Evolutionary conservation across 2,888 invertebrate genomes (phyloP).

Genomic region (Serripes groenlandicus): DNA sequence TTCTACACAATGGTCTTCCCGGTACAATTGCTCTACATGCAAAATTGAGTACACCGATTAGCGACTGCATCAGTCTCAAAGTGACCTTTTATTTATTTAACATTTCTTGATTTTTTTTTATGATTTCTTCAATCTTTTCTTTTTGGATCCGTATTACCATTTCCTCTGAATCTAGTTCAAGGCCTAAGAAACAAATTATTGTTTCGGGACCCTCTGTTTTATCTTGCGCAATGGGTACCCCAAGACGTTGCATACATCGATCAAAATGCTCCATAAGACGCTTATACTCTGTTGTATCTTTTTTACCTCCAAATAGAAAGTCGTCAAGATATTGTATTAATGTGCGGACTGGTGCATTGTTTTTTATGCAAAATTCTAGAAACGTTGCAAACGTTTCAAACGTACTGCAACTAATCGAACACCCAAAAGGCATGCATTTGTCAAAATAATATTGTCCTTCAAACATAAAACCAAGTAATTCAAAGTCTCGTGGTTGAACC

Average conservation of each 20-base stretch:
- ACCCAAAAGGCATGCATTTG: constrained; percentile 51
- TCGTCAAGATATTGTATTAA: constrained; percentile 42
- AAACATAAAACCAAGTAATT: constrained; percentile 48
- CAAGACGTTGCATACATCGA: background rate
- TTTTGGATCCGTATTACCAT: constrained; percentile 26
- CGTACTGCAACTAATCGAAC: constrained; percentile 34
- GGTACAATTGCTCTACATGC: constrained; percentile 46
- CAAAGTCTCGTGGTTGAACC: constrained; percentile 41
- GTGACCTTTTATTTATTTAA: background rate
- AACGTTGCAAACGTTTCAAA: constrained; percentile 64
- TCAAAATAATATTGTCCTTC: constrained; percentile 40
- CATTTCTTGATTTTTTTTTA: background rate
- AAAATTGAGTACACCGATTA: constrained; percentile 41
- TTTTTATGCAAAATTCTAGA: constrained; percentile 31
- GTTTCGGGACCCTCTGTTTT: constrained; percentile 40
- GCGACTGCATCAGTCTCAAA: background rate
- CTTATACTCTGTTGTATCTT: background rate
- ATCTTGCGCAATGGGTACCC: constrained; percentile 28
- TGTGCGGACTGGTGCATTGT: background rate
- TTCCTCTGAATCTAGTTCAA: background rate
- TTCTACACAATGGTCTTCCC: constrained; percentile 42
- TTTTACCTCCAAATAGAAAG: constrained; percentile 19
- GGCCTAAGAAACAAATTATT: constrained; percentile 29
- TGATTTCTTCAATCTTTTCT: constrained; percentile 19
- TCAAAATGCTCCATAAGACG: background rate